Percentiles rank a stretch among this genome's conserved stretches.
Conservation (phyloP, 2,797 vertebrate genomes). For the Crenuchus spilurus region DNA sequence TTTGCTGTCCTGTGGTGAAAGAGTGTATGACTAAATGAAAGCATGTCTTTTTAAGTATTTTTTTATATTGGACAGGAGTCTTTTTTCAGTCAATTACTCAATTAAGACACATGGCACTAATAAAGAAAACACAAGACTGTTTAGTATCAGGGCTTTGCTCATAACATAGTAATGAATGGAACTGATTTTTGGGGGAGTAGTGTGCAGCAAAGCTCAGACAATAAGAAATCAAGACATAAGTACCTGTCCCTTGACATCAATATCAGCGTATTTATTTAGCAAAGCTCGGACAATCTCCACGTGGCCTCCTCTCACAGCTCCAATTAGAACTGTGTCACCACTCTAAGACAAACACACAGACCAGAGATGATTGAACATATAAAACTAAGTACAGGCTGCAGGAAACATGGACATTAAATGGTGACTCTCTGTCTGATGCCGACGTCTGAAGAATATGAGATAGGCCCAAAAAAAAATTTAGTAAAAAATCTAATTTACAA, state of each 20-base stretch:
- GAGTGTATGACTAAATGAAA: conserved; percentile 3
- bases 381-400: not conserved
- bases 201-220: not conserved
- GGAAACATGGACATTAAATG: not conserved
- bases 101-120: not conserved
- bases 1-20: conserved; percentile 87
- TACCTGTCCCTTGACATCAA: conserved; percentile 95
- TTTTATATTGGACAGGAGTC: not conserved
- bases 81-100: not conserved
- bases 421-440: not conserved
- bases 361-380: not conserved
- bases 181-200: conserved; percentile 19
- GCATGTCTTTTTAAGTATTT: not conserved
- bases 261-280: conserved; percentile 97
- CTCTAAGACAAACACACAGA: conserved; percentile 75
- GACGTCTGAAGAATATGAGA: not conserved
- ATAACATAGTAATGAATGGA: conserved; percentile 10
- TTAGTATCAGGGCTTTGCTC: not conserved
- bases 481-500: too few relatives aligned
- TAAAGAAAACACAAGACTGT: not conserved
- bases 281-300: conserved; percentile 96
- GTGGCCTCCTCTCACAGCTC: conserved; percentile 95
- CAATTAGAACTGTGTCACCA: conserved; percentile 96
- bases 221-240: not conserved
- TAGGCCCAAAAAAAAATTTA: too few relatives aligned